A percentile compares a stretch with the other conserved stretches of the same genome.
Conservation (phyloP, 2,113 vertebrate genomes). For the Riparia riparia region DNA sequence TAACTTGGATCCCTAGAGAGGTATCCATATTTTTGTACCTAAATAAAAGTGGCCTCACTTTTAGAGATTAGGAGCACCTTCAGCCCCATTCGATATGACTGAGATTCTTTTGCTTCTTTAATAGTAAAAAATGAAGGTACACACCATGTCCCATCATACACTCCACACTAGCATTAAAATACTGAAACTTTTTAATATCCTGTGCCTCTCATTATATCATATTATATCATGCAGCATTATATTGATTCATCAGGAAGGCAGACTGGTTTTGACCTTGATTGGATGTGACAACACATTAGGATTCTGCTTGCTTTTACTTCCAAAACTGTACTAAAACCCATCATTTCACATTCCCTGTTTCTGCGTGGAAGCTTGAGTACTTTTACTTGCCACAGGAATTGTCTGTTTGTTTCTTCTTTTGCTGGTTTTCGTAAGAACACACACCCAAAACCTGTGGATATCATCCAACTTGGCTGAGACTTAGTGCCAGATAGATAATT, state of each 20-base stretch:
- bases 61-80: background rate
- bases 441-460: background rate
- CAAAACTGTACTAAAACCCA: background rate
- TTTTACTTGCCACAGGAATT: background rate
- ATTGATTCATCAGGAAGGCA: background rate
- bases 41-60: background rate
- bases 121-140: background rate
- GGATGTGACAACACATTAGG: background rate
- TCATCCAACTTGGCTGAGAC: background rate
- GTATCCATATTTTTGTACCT: background rate
- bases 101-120: background rate
- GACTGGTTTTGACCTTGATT: background rate
- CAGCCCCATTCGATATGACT: background rate
- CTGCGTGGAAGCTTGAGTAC: background rate
- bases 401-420: conserved; percentile 6
- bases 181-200: background rate
- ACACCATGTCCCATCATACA: background rate
- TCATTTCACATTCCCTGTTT: background rate
- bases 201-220: background rate
- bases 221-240: background rate
- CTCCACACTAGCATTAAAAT: background rate
- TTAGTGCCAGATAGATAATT: background rate
- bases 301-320: background rate
- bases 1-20: background rate
- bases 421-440: background rate